These are phyloP conservation scores for Lasioglossum albipes DNA, from an alignment of 1,140 invertebrate genomes.

Conservation along the genomic window DNA sequence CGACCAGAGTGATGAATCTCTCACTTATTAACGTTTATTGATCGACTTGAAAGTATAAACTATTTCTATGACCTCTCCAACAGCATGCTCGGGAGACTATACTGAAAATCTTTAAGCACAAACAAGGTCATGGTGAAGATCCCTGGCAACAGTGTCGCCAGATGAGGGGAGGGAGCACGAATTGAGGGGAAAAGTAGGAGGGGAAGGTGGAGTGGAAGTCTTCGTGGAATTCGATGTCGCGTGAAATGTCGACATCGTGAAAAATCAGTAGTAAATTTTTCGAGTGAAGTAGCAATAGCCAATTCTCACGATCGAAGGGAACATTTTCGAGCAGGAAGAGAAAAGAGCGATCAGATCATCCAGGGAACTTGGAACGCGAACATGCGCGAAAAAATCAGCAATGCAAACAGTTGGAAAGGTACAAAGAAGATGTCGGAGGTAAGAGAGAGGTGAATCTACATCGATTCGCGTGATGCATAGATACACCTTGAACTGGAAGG, in stretches of 20 bases:
- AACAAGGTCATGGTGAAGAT: no score
- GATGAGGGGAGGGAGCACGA: no score
- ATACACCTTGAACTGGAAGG: slow-evolving; percentile 8
- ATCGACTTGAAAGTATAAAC: background rate
- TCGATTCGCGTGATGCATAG: slow-evolving; percentile 21
- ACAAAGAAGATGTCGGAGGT: slow-evolving; percentile 4
- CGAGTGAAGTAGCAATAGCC: background rate
- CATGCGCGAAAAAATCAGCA: background rate
- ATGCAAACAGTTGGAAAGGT: background rate
- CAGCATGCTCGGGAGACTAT: no score
- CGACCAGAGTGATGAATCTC: background rate
- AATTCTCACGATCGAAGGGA: slow-evolving; percentile 45
- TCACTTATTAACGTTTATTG: background rate
- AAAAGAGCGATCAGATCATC: slow-evolving; percentile 64
- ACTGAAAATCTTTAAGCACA: no score
- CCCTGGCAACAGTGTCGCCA: no score
- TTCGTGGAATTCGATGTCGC: no score
- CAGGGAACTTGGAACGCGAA: slow-evolving; percentile 30
- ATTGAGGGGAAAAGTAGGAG: no score
- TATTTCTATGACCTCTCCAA: background rate
- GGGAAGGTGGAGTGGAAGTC: no score
- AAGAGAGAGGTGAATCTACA: slow-evolving; percentile 13
- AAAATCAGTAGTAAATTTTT: no score
- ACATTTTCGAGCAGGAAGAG: slow-evolving; percentile 53
- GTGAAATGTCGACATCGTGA: no score